Base-by-base conservation (phyloP, 2,888 invertebrate species). In the Hydropsyche betteni region DNA sequence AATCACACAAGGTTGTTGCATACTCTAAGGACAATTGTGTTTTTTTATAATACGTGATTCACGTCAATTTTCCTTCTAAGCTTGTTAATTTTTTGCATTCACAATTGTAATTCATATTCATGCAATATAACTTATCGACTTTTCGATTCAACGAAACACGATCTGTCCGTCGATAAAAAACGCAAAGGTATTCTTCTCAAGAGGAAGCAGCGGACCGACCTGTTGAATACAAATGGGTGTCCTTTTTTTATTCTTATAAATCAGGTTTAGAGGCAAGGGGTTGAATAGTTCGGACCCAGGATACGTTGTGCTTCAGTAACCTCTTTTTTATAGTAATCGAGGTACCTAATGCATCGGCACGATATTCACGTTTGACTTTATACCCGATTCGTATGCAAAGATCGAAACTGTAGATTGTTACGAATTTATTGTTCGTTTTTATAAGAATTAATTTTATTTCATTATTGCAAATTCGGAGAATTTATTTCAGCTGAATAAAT, bases 221-320 rank as follows among this genome's bases (percentile, higher is more conserved):
- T 64, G 64, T 64, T 64, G 64, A 64, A 44, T 44, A 44, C 44
- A 10, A 44, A 44, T 44, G 44, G 44, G 44, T 10, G 44, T 44
- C 10, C 10, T 44, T 44, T 44, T 8, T 44, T 44, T 44, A 44
- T 44, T 44, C 44, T 44, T 10, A 10, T 44, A 10, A 44, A 44
- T 44, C 44, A 44, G 44, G 44, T 44, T 44, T 44, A 44, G 44
- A 55, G 12, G 55, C 24, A 16, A 55, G 24, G 14, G 24, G 33
- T 64, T 64, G 12, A 64, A 64, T 64, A 34, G 33, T 64, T 34
- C 64, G 38, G 55, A 53, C 61, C 70, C 75, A 75, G 75, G 75
- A 75, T 73, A 68, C 55, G 75, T 75, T 73, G 52, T 75, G 75
- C 68, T 73, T 73, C 52, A 53, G 72, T 64, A 68, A 68, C 44